Conservation (phyloP, 2,797 vertebrate genomes). For the Bovichtus variegatus region DNA sequence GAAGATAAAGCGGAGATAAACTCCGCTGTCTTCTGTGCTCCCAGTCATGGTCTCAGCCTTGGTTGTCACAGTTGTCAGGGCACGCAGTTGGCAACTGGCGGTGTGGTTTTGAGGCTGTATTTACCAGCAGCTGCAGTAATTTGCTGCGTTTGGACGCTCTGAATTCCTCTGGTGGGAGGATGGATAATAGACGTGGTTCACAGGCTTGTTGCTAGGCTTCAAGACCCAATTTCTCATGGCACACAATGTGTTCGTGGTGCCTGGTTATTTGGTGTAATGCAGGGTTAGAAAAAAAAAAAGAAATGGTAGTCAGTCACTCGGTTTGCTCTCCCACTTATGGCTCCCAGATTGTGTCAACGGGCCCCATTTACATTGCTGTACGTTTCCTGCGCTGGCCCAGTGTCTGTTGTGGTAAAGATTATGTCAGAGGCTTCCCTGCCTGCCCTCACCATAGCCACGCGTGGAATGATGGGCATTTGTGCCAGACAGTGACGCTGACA, state of each 20-base stretch:
- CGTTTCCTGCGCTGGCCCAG: background rate
- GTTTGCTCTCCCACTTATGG: slow-evolving; percentile 16
- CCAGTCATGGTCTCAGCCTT: slow-evolving; percentile 51
- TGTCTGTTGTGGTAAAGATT: slow-evolving; percentile 22
- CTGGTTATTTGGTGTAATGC: slow-evolving; percentile 29
- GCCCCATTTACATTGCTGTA: background rate
- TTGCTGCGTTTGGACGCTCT: slow-evolving; percentile 74
- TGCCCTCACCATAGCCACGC: slow-evolving; percentile 18
- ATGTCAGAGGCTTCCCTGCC: slow-evolving; percentile 22
- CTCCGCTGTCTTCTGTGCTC: slow-evolving; percentile 25
- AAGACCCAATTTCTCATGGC: slow-evolving; percentile 43
- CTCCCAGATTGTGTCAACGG: slow-evolving; percentile 4
- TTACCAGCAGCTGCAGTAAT: slow-evolving; percentile 83
- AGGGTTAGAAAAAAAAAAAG: slow-evolving; percentile 14
- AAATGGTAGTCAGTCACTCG: background rate
- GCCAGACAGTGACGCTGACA: slow-evolving; percentile 38
- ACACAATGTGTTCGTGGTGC: slow-evolving; percentile 21
- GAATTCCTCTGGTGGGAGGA: slow-evolving; percentile 78
- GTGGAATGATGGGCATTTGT: slow-evolving; percentile 45
- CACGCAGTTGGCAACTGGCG: slow-evolving; percentile 72
- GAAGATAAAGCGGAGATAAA: slow-evolving; percentile 71
- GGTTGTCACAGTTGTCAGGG: slow-evolving; percentile 76
- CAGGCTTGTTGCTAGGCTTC: slow-evolving; percentile 68
- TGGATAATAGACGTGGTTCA: slow-evolving; percentile 64
- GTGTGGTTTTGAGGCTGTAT: slow-evolving; percentile 62